phyloP scores from a whole-genome alignment of 2,113 vertebrate genomes.

The Podarcis muralis region DNA sequence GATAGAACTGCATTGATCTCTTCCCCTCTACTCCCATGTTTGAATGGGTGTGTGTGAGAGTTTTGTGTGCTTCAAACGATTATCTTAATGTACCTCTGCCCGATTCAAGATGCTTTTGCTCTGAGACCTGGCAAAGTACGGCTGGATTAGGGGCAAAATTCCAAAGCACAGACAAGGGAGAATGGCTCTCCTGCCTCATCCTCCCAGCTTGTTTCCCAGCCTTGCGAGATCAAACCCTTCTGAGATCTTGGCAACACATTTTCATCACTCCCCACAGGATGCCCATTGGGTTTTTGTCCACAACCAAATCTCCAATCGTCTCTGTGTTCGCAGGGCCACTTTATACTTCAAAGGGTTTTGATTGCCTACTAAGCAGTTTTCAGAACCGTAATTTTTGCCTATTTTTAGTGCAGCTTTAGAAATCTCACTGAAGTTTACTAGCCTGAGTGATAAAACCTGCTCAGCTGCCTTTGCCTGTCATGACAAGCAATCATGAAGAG shows the following conservation, averaged over 20 bases:
- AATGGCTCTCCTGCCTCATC: not conserved
- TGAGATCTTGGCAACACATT: not conserved
- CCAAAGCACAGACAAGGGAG: not conserved
- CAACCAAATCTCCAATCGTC: not conserved
- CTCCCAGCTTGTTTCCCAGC: not conserved
- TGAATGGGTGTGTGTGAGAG: not conserved
- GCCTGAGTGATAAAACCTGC: not conserved
- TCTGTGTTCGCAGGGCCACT: not conserved
- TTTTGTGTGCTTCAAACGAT: not conserved
- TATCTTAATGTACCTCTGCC: not conserved
- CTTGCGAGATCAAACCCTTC: not conserved
- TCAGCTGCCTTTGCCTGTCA: not conserved
- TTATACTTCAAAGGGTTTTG: not conserved
- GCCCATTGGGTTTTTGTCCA: not conserved
- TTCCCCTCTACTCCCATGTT: too few relatives aligned
- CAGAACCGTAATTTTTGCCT: not conserved
- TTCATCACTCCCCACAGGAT: fast-evolving
- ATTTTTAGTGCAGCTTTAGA: not conserved
- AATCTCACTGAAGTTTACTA: not conserved
- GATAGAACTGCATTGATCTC: too few relatives aligned
- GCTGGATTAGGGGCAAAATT: not conserved
- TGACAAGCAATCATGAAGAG: not conserved
- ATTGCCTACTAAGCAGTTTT: not conserved
- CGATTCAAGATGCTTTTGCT: not conserved
- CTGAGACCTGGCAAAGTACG: not conserved